Evolutionary conservation across 2,113 vertebrate genomes (phyloP).

Genomic region (Solea senegalensis): DNA sequence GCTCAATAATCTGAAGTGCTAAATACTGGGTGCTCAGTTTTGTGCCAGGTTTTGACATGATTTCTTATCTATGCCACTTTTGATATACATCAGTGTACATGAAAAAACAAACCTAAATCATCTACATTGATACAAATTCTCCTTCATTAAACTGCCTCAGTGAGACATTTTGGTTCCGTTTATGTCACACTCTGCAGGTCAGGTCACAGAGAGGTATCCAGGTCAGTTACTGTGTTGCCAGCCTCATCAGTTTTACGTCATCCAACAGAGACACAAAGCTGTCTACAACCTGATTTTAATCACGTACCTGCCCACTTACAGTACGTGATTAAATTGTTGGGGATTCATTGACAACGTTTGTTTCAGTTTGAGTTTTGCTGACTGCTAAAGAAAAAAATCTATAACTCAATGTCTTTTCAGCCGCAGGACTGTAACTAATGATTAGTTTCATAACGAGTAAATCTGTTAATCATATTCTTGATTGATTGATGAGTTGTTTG

Average conservation of each 20-base stretch:
- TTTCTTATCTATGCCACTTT: slow-evolving; percentile 5
- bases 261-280: not conserved
- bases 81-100: not conserved
- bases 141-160: not conserved
- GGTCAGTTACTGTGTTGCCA: slow-evolving; percentile 25
- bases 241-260: slow-evolving; percentile 16
- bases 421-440: too few relatives aligned
- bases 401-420: too few relatives aligned
- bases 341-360: not conserved
- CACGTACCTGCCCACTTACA: too few relatives aligned
- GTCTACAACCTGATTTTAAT: not conserved
- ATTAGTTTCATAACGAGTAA: too few relatives aligned
- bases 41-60: slow-evolving; percentile 8
- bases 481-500: too few relatives aligned
- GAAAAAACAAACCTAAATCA: not conserved
- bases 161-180: slow-evolving; percentile 21
- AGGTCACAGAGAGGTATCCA: slow-evolving; percentile 34
- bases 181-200: slow-evolving; percentile 22
- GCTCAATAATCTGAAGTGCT: not conserved
- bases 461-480: too few relatives aligned
- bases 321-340: not conserved
- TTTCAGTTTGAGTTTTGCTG: not conserved
- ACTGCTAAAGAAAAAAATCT: too few relatives aligned
- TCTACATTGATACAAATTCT: not conserved
- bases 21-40: slow-evolving; percentile 4